phyloP scores from a whole-genome alignment of 2,797 vertebrate genomes.

The Urophycis tenuis region DNA sequence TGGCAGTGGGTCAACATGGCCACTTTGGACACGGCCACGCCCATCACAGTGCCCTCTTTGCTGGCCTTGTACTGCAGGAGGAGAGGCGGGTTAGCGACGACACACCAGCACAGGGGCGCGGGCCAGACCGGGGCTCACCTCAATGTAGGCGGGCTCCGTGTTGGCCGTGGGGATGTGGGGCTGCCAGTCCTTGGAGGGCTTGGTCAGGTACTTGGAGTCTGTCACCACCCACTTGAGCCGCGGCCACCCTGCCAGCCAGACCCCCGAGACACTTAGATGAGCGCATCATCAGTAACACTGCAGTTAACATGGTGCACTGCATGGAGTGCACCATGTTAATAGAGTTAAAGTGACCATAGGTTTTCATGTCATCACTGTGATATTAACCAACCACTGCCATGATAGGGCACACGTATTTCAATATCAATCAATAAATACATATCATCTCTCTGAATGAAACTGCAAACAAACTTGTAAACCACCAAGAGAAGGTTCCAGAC shows the following conservation, averaged over 20 bases:
- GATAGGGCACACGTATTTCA: background rate
- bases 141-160: conserved; percentile 91
- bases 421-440: too few species aligned
- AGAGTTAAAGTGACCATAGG: background rate
- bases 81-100: conserved; percentile 1
- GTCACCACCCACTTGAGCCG: conserved; percentile 97
- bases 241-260: conserved; percentile 82
- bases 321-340: background rate
- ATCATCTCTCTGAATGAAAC: background rate
- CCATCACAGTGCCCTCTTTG: conserved; percentile 97
- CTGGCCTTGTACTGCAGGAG: conserved; percentile 87
- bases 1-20: conserved; percentile 97
- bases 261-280: too few species aligned
- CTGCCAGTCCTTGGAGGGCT: conserved; percentile 97
- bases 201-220: conserved; percentile 97
- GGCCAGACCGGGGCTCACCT: conserved; percentile 66
- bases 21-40: conserved; percentile 93
- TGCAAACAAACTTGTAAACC: too few species aligned
- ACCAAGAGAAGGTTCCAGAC: conserved; percentile 51
- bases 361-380: too few species aligned
- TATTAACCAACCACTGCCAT: background rate
- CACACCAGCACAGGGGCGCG: background rate
- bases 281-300: background rate
- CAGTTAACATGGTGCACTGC: background rate
- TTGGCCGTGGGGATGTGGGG: conserved; percentile 93